phyloP scores from a whole-genome alignment of 2,888 invertebrate genomes.

The Aporophyla lueneburgensis region DNA sequence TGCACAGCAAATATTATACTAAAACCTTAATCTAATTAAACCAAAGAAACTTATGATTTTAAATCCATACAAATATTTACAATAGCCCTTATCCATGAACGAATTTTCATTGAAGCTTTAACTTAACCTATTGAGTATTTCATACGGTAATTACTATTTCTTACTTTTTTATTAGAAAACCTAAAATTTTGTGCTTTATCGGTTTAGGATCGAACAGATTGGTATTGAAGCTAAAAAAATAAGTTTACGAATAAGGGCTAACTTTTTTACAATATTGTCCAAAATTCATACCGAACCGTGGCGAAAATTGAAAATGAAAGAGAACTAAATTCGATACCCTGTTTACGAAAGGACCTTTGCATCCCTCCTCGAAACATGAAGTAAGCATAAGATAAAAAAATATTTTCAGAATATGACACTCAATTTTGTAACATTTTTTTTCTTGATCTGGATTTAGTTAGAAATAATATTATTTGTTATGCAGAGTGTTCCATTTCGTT shows the following conservation, averaged over 20 bases:
- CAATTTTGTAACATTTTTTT: neutral
- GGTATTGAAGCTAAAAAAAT: slow-evolving; percentile 53
- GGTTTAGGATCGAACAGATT: slow-evolving; percentile 40
- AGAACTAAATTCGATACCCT: slow-evolving; percentile 79
- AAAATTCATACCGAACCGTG: slow-evolving; percentile 77
- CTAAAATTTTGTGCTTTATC: slow-evolving; percentile 47
- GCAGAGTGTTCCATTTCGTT: slow-evolving; percentile 19
- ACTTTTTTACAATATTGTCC: slow-evolving; percentile 82
- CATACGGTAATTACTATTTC: slow-evolving; percentile 46
- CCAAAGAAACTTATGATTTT: slow-evolving; percentile 78
- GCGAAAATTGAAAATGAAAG: slow-evolving; percentile 73
- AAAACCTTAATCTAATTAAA: slow-evolving; percentile 71
- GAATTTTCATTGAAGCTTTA: slow-evolving; percentile 53
- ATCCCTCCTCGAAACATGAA: slow-evolving; percentile 64
- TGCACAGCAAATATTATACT: slow-evolving; percentile 86
- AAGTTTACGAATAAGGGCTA: slow-evolving; percentile 77
- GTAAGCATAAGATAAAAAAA: slow-evolving; percentile 48
- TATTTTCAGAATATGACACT: slow-evolving; percentile 27
- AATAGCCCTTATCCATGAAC: slow-evolving; percentile 81
- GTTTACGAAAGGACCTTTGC: slow-evolving; percentile 74
- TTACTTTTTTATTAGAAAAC: slow-evolving; percentile 41
- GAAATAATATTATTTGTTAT: neutral
- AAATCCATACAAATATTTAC: slow-evolving; percentile 84
- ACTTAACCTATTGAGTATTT: slow-evolving; percentile 56
- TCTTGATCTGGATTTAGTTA: neutral